These are phyloP conservation scores for Plebejus argus DNA, from an alignment of 2,888 invertebrate genomes.

Conservation along the genomic window DNA sequence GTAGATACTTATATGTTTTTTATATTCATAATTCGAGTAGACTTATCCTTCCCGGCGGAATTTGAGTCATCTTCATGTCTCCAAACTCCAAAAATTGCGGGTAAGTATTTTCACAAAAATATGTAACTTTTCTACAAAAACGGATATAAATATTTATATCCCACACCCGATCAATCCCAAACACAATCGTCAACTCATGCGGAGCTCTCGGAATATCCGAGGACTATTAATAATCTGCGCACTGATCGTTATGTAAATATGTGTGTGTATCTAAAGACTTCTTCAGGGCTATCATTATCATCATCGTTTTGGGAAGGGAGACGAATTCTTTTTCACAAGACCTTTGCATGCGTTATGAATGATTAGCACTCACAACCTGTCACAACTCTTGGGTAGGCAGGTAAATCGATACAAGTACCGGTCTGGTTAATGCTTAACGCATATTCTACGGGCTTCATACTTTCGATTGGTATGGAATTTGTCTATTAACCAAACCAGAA, in stretches of 20 bases:
- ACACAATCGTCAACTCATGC: constrained; percentile 14
- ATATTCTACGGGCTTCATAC: too few species aligned
- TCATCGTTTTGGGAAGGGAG: neutral
- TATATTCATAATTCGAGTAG: too few species aligned
- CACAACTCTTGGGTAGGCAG: too few species aligned
- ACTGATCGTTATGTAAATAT: constrained; percentile 25
- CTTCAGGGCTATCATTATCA: neutral
- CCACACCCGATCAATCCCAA: neutral
- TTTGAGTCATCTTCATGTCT: neutral
- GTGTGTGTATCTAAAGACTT: constrained; percentile 27
- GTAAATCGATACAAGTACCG: too few species aligned
- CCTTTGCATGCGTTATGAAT: neutral
- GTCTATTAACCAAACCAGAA: too few species aligned
- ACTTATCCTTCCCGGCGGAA: too few species aligned
- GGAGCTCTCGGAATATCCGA: neutral
- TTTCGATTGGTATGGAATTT: too few species aligned
- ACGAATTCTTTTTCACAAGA: neutral
- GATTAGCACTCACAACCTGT: too few species aligned
- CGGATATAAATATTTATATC: constrained; percentile 15
- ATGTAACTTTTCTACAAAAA: neutral
- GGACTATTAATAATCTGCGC: constrained; percentile 20
- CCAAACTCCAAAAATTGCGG: neutral
- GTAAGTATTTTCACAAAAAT: neutral
- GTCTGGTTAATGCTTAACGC: too few species aligned
- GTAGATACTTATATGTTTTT: too few species aligned